Conservation (phyloP, 2,113 vertebrate species). For the Lagopus leucura region DNA sequence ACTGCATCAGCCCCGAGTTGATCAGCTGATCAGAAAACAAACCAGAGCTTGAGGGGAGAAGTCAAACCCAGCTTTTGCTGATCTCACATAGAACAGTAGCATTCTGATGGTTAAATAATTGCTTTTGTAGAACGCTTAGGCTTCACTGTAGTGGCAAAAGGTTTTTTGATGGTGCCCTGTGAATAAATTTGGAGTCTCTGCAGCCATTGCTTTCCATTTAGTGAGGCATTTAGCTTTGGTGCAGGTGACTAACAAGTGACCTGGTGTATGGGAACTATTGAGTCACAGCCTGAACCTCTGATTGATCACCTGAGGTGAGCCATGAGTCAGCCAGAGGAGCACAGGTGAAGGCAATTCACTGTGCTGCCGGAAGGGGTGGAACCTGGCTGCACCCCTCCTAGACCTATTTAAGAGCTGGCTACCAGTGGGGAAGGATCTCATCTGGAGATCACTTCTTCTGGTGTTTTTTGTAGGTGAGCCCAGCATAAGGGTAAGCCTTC, state of each 20-base stretch:
- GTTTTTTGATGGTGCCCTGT: not conserved
- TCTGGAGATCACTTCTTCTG: too few species aligned
- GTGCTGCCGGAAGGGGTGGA: too few species aligned
- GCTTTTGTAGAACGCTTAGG: slow-evolving; percentile 1
- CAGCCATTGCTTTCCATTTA: not conserved
- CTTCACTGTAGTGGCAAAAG: not conserved
- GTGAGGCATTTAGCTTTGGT: not conserved
- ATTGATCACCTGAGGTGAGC: too few species aligned
- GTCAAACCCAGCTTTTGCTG: not conserved
- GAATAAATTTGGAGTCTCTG: not conserved
- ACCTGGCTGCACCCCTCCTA: too few species aligned
- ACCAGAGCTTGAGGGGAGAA: not conserved
- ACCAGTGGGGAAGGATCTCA: too few species aligned
- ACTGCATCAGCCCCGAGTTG: not conserved
- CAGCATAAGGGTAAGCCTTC: too few species aligned
- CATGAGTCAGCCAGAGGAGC: too few species aligned
- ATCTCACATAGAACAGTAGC: not conserved
- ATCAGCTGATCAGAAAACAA: slow-evolving; percentile 22
- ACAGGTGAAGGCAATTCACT: too few species aligned
- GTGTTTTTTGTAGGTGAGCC: too few species aligned
- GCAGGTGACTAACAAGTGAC: not conserved
- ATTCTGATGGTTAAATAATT: not conserved
- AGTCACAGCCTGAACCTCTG: too few species aligned
- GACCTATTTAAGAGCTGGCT: too few species aligned
- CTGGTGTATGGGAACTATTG: too few species aligned